phyloP scores from a whole-genome alignment of 2,113 vertebrate species.

The Arvicanthis niloticus region DNA sequence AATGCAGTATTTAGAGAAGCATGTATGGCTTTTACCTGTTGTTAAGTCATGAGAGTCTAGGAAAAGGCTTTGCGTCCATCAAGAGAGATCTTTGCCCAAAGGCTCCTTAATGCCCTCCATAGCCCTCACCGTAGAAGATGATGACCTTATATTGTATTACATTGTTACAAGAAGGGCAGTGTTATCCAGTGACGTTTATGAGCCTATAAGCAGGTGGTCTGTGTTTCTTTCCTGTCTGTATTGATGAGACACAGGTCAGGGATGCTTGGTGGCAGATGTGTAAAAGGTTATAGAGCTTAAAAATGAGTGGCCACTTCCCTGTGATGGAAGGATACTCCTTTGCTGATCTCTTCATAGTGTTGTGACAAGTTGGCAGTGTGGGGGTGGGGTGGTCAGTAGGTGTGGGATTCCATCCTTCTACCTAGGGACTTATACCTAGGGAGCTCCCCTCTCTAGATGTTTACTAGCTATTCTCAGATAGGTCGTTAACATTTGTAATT shows the following conservation, averaged over 20 bases:
- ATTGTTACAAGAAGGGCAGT: not conserved
- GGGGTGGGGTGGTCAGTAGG: not conserved
- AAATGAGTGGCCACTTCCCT: not conserved
- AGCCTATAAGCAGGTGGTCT: not conserved
- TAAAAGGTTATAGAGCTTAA: not conserved
- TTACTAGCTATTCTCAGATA: not conserved
- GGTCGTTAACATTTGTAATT: not conserved
- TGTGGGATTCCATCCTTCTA: not conserved
- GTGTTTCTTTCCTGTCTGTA: too few relatives aligned
- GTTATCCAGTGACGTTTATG: not conserved
- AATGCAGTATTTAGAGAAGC: not conserved
- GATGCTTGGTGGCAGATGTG: not conserved
- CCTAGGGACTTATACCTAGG: not conserved
- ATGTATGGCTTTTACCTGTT: not conserved
- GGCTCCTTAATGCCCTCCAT: not conserved
- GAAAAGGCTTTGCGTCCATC: not conserved
- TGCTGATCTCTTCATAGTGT: not conserved
- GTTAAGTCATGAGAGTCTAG: slow-evolving; percentile 7
- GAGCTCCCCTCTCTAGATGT: not conserved
- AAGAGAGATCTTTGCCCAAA: not conserved
- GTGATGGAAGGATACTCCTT: not conserved
- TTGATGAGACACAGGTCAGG: not conserved
- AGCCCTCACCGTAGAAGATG: not conserved
- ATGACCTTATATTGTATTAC: not conserved
- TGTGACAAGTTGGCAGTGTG: not conserved